Percentiles rank a stretch among this genome's conserved stretches.
Evolutionary conservation across 2,797 vertebrate genomes (phyloP).

Genomic region (Geotrypetes seraphini): DNA sequence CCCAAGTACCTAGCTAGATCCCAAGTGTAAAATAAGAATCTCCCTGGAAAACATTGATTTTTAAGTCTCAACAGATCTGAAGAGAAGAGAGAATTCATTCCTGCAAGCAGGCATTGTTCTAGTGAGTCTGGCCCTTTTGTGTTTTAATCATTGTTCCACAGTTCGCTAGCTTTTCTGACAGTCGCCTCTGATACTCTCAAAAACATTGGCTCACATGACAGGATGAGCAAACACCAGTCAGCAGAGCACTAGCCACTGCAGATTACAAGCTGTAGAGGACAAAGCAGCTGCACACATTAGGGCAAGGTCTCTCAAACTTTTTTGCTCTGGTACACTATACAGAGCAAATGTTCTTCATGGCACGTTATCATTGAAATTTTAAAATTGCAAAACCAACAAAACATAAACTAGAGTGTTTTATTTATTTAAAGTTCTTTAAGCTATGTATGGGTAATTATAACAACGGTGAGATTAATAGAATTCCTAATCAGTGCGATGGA

Average conservation of each 20-base stretch:
- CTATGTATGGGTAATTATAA: no score
- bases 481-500: no score
- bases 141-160: constrained; percentile 15
- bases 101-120: not conserved
- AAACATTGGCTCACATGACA: constrained; percentile 8
- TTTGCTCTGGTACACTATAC: no score
- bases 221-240: constrained; percentile 18
- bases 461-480: no score
- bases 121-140: not conserved
- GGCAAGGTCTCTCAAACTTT: no score
- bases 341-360: no score
- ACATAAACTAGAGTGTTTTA: no score
- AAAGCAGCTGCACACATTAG: constrained; percentile 2
- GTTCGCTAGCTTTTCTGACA: constrained; percentile 5
- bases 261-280: constrained; percentile 1
- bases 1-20: no score
- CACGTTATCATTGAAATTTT: no score
- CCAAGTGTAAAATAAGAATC: no score
- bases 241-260: constrained; percentile 6
- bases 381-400: no score
- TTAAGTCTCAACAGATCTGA: not conserved
- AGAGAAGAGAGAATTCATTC: not conserved
- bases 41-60: not conserved
- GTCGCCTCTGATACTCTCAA: constrained; percentile 8
- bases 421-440: no score